Base-by-base conservation (phyloP, 2,797 vertebrate genomes). In the Tinamus major region DNA sequence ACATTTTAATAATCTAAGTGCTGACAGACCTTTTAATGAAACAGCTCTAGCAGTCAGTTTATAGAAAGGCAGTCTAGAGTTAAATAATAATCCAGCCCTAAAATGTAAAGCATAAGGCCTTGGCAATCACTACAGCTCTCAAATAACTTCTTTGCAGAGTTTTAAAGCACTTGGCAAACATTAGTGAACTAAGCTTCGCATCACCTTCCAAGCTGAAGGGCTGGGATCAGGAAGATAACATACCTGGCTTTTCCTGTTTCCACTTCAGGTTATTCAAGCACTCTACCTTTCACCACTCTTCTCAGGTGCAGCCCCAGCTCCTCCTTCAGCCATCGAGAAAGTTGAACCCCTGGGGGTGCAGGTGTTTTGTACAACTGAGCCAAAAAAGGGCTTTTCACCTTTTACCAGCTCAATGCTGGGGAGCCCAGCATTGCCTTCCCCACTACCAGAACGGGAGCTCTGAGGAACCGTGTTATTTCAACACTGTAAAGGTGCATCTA, bases 11-110 rank as follows among this genome's bases (percentile, higher is more conserved):
- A 87, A 76, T 1, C 0, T 13, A 44, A 59, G 49, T 72, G 44
- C 53, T 94, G 79, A 83, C 81, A 94, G 44, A 90, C n/a, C 58
- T 41, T 90, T 75, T 88, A 93, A 96, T 51, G 68, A 87, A 92
- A 74, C 44, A 59, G 79, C 69, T 85, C 72, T 58, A 89, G n/a
- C 49, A 72, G 59, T 20, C 35, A 35, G 8, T 76, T 91, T 74
- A 78, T 35, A 74, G 39, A 37, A 39, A 53, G 24, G 49, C 29
- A 67, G 13, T 56, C 19, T 42, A 35, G 23, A 56, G 9, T 69
- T 71, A 71, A 93, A 78, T 61, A 82, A 53, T 17, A 68, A 82
- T 31, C 26, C 23, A 75, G 20, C 20, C 20, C 76, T 35, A 21
- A 89, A 75, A 89, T 5, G 78, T 49, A 63, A 29, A 89, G 55